These are phyloP conservation scores for Drosophila jambulina DNA, from an alignment of 1,140 invertebrate species.

Conservation along the genomic window DNA sequence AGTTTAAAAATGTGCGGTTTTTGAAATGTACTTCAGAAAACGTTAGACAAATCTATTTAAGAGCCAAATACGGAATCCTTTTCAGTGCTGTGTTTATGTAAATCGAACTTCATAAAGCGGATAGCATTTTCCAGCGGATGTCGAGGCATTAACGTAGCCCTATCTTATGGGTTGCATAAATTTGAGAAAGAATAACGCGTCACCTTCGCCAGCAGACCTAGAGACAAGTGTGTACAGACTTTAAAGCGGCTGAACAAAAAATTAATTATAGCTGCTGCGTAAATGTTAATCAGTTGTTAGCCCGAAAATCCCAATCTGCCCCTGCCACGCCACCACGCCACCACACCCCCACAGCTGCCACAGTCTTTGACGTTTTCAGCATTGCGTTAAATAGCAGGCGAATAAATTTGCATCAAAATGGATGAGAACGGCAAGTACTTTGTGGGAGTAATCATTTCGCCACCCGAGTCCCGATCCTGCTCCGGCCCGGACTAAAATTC, in stretches of 20 bases:
- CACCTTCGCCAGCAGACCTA: constrained; percentile 20
- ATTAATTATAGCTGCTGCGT: constrained; percentile 50
- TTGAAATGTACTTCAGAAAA: not conserved
- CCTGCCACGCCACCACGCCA: constrained; percentile 12
- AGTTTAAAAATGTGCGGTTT: not conserved
- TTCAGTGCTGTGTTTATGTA: constrained; percentile 6
- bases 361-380: constrained; percentile 60
- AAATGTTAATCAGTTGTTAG: constrained; percentile 55
- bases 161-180: constrained; percentile 50
- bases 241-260: constrained; percentile 32
- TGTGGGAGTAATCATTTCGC: constrained; percentile 31
- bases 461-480: not conserved
- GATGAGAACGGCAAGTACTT: constrained; percentile 62
- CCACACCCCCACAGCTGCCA: constrained; percentile 20
- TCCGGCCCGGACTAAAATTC: not conserved
- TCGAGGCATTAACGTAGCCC: constrained; percentile 5
- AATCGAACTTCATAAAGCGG: not conserved
- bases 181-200: constrained; percentile 40
- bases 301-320: constrained; percentile 33
- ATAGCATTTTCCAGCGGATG: constrained; percentile 11
- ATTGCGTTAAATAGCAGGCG: constrained; percentile 47
- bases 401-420: constrained; percentile 60
- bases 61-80: not conserved
- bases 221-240: constrained; percentile 60
- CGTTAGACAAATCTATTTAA: not conserved